Percentiles rank a stretch among this genome's conserved stretches.
Conservation (phyloP, 2,797 vertebrate species). For the Scolopax bukidnonensis region DNA sequence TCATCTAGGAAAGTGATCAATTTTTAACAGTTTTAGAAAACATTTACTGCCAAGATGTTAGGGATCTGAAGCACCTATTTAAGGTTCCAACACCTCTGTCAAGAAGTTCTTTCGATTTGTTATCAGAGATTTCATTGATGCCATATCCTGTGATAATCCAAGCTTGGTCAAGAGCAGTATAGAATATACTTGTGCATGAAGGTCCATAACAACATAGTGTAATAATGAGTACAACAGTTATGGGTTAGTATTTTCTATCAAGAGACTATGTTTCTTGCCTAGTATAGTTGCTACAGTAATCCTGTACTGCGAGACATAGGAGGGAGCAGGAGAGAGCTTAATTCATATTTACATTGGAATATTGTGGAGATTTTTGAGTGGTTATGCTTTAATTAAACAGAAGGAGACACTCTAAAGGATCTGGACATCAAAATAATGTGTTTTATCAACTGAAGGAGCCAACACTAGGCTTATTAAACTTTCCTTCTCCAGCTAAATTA, state of each 20-base stretch:
- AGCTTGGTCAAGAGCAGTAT: neutral
- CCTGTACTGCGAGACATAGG: neutral
- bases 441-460: neutral
- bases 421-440: constrained; percentile 10
- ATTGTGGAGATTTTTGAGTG: neutral
- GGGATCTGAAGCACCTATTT: neutral
- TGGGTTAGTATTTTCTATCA: constrained; percentile 8
- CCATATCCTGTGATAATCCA: neutral
- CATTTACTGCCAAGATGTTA: neutral
- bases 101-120: neutral
- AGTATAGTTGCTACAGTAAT: neutral
- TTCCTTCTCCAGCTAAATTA: neutral
- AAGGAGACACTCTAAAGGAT: neutral
- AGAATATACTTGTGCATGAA: neutral
- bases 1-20: neutral
- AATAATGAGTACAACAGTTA: neutral
- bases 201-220: neutral
- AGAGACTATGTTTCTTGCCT: neutral
- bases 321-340: neutral
- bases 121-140: neutral
- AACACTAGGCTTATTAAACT: neutral
- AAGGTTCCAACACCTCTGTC: neutral
- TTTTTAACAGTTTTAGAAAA: neutral
- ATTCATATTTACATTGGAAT: constrained; percentile 6
- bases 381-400: constrained; percentile 2